A percentile compares a stretch with the other conserved stretches of the same genome.
phyloP scores from a whole-genome alignment of 2,888 invertebrate species.

The Rhingia rostrata region DNA sequence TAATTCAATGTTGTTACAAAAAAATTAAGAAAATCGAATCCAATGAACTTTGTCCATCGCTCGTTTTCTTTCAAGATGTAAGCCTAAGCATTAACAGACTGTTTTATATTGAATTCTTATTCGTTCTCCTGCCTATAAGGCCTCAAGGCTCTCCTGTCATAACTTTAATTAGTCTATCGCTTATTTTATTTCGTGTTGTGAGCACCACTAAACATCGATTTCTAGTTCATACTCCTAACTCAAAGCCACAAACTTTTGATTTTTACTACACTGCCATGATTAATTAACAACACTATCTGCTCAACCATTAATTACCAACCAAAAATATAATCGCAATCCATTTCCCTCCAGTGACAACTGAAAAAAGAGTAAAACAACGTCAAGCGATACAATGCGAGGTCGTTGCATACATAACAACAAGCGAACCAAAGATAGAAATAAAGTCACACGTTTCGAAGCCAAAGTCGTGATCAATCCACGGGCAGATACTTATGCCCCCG shows the following conservation, averaged over 20 bases:
- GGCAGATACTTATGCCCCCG: not conserved
- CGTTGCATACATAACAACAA: not conserved
- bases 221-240: not conserved
- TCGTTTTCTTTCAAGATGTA: too few relatives aligned
- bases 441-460: constrained; percentile 55
- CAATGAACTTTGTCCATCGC: too few relatives aligned
- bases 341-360: constrained; percentile 25
- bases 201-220: too few relatives aligned
- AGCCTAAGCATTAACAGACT: too few relatives aligned
- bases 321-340: constrained; percentile 25
- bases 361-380: constrained; percentile 2
- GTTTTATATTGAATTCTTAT: too few relatives aligned
- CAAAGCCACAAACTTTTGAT: constrained; percentile 12
- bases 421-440: not conserved
- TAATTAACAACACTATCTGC: constrained; percentile 13
- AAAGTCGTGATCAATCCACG: constrained; percentile 50
- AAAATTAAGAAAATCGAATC: too few relatives aligned
- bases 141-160: too few relatives aligned
- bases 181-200: too few relatives aligned
- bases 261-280: constrained; percentile 11
- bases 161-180: too few relatives aligned
- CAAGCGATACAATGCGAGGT: constrained; percentile 45
- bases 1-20: too few relatives aligned
- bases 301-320: constrained; percentile 32
- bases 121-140: too few relatives aligned